Conservation (phyloP, 1,140 invertebrate species). For the Pissodes strobi region DNA sequence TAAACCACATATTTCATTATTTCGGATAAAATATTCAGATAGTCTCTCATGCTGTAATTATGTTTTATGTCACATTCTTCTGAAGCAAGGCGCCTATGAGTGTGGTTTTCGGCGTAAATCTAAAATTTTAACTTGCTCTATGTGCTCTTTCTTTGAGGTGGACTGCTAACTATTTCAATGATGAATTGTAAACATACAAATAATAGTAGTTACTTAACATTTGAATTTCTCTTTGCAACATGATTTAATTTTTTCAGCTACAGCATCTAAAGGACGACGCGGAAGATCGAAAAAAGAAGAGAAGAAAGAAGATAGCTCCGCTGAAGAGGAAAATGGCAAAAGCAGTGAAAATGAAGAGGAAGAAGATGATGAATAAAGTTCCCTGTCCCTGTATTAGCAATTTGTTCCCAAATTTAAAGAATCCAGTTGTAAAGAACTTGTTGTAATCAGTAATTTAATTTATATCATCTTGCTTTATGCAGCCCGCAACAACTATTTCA, state of each 20-base stretch:
- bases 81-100: too few species aligned
- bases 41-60: too few species aligned
- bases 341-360: slow-evolving; percentile 37
- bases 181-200: too few species aligned
- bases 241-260: neutral
- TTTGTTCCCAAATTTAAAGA: slow-evolving; percentile 1
- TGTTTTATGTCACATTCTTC: too few species aligned
- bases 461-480: neutral
- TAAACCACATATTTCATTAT: too few species aligned
- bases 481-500: neutral
- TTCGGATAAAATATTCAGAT: too few species aligned
- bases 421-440: neutral
- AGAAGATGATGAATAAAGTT: slow-evolving; percentile 33
- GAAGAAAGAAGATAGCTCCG: slow-evolving; percentile 37
- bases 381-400: neutral
- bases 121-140: too few species aligned
- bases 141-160: too few species aligned
- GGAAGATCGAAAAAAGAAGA: slow-evolving; percentile 42
- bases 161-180: too few species aligned
- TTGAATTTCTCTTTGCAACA: neutral
- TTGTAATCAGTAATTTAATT: neutral
- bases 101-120: too few species aligned
- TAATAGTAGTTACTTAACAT: too few species aligned
- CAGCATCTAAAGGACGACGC: slow-evolving; percentile 23
- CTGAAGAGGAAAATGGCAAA: slow-evolving; percentile 38